Percentiles rank a stretch among this genome's conserved stretches.
These are phyloP conservation scores for Vannuccia rotundouncinata DNA, from an alignment of 2,888 invertebrate genomes.

Conservation along the genomic window DNA sequence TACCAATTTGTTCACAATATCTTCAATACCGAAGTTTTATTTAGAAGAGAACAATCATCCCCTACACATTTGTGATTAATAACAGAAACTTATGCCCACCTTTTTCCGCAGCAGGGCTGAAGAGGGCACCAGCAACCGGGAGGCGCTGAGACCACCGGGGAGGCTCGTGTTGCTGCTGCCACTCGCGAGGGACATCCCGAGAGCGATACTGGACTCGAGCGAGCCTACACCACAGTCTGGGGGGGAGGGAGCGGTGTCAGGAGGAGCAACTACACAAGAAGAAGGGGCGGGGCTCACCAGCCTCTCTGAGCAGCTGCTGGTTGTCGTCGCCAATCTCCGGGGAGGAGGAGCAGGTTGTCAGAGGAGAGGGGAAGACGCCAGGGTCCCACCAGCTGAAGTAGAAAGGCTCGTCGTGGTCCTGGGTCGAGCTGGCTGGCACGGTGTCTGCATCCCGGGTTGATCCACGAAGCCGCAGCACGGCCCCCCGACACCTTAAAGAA, in stretches of 20 bases:
- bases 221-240: background rate
- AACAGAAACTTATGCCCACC: too few species aligned
- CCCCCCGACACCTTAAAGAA: too few species aligned
- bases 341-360: background rate
- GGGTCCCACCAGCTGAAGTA: slow-evolving; percentile 21
- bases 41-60: background rate
- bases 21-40: too few species aligned
- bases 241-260: too few species aligned
- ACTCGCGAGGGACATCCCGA: background rate
- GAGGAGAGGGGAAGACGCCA: background rate
- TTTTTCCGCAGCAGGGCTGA: too few species aligned
- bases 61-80: background rate
- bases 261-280: too few species aligned
- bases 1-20: too few species aligned
- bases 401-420: background rate
- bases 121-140: too few species aligned
- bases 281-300: too few species aligned
- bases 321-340: background rate
- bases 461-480: too few species aligned
- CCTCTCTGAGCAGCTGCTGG: background rate
- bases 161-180: background rate
- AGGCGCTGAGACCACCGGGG: background rate
- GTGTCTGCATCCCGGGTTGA: too few species aligned
- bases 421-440: too few species aligned
- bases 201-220: background rate